phyloP scores from a whole-genome alignment of 2,797 vertebrate genomes.

The Spatula clypeata region DNA sequence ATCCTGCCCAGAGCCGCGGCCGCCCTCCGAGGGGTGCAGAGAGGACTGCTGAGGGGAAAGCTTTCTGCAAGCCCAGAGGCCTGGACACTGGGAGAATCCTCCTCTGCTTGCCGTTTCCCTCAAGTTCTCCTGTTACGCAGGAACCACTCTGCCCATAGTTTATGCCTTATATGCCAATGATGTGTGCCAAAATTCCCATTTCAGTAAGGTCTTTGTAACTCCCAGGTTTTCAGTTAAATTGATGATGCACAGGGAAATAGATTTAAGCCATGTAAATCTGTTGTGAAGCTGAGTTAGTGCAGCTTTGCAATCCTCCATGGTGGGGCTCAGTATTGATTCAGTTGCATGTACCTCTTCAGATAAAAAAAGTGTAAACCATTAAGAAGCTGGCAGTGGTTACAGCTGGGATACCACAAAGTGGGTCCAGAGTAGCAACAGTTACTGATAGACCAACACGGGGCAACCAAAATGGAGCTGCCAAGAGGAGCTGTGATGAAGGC shows the following conservation, averaged over 20 bases:
- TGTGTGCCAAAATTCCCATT: background rate
- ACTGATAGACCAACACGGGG: background rate
- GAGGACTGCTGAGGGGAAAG: fast-evolving
- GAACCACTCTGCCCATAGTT: background rate
- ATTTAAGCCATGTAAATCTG: background rate
- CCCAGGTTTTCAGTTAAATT: background rate
- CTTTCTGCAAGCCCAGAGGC: background rate
- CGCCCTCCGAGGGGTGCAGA: background rate
- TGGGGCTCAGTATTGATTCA: background rate
- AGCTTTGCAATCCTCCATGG: background rate
- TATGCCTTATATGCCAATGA: background rate
- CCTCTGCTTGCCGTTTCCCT: background rate
- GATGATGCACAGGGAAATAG: background rate
- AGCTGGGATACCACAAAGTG: background rate
- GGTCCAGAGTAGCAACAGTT: background rate
- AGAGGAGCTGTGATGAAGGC: background rate
- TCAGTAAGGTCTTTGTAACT: background rate
- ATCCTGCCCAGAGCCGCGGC: background rate
- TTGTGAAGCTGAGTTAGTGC: background rate
- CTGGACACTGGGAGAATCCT: background rate
- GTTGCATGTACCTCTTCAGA: background rate
- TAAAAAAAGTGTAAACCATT: background rate
- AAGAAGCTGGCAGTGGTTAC: background rate
- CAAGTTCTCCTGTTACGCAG: background rate
- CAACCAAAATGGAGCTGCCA: background rate